A percentile compares a stretch with the other conserved stretches of the same genome.
phyloP scores from a whole-genome alignment of 2,113 vertebrate genomes.

The Amblyornis subalaris region DNA sequence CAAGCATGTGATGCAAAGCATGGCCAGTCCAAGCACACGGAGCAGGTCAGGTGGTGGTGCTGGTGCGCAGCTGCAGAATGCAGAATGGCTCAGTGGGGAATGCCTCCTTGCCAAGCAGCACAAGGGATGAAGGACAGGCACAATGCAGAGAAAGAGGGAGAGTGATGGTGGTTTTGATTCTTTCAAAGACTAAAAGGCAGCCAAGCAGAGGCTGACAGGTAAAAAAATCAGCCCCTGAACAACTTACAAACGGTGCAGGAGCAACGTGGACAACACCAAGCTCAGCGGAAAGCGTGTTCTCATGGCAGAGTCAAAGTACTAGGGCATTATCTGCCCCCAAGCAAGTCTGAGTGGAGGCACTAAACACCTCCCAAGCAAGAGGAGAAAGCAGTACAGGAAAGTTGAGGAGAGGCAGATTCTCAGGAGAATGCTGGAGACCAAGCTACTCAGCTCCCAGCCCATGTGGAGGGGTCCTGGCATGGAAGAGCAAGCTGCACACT shows the following conservation, averaged over 20 bases:
- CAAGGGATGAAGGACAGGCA: background rate
- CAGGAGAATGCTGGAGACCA: background rate
- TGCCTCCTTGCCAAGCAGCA: rapidly evolving
- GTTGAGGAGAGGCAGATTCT: background rate
- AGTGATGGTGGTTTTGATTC: background rate
- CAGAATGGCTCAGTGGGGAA: background rate
- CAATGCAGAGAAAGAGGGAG: background rate
- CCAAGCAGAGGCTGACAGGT: background rate
- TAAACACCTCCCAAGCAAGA: background rate
- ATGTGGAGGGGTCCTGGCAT: background rate
- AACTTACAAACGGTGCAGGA: background rate
- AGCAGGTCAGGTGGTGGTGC: background rate
- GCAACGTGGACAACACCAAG: background rate
- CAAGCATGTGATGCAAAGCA: background rate
- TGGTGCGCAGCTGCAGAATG: background rate
- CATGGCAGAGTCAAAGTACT: background rate
- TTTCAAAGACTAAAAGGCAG: background rate
- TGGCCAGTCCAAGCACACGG: rapidly evolving
- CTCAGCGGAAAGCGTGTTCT: background rate
- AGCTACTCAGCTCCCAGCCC: background rate
- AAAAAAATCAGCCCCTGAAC: background rate
- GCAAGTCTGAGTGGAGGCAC: background rate
- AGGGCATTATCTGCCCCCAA: background rate
- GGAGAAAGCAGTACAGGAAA: background rate
- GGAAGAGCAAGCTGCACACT: background rate